Percentiles rank a stretch among this genome's conserved stretches.
phyloP scores from a whole-genome alignment of 2,888 invertebrate genomes.

The Lypha dubia region DNA sequence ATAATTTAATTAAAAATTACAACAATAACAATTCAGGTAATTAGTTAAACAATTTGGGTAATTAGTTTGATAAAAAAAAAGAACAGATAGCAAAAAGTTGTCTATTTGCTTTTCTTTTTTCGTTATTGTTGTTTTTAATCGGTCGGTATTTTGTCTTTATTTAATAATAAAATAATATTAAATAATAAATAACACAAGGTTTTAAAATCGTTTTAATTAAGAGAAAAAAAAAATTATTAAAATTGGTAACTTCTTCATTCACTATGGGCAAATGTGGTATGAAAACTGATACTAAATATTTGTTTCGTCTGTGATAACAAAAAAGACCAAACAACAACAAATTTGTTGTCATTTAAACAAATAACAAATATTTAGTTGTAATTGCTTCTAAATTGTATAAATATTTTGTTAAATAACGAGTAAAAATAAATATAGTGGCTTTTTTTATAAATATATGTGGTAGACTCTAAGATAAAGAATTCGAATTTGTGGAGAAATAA shows the following conservation, averaged over 20 bases:
- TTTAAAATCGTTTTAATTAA: constrained; percentile 78
- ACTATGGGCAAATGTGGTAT: neutral
- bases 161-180: constrained; percentile 41
- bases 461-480: constrained; percentile 14
- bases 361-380: constrained; percentile 66
- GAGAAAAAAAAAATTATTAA: constrained; percentile 75
- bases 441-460: constrained; percentile 17
- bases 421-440: neutral
- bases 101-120: constrained; percentile 46
- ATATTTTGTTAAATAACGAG: constrained; percentile 30
- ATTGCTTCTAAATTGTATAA: constrained; percentile 67
- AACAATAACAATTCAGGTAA: constrained; percentile 74
- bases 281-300: neutral
- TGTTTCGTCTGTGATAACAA: constrained; percentile 7
- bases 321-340: constrained; percentile 9
- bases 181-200: constrained; percentile 74
- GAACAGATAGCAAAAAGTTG: constrained; percentile 24
- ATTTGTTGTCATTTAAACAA: constrained; percentile 44
- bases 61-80: constrained; percentile 71
- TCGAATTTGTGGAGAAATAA: constrained; percentile 19
- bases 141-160: constrained; percentile 49
- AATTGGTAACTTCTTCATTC: constrained; percentile 37
- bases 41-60: constrained; percentile 77
- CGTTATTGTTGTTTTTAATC: constrained; percentile 5
- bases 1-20: constrained; percentile 77